A percentile compares a stretch with the other conserved stretches of the same genome.
These are phyloP conservation scores for Chrysocyon brachyurus DNA, from an alignment of 2,797 vertebrate species.

Conservation along the genomic window DNA sequence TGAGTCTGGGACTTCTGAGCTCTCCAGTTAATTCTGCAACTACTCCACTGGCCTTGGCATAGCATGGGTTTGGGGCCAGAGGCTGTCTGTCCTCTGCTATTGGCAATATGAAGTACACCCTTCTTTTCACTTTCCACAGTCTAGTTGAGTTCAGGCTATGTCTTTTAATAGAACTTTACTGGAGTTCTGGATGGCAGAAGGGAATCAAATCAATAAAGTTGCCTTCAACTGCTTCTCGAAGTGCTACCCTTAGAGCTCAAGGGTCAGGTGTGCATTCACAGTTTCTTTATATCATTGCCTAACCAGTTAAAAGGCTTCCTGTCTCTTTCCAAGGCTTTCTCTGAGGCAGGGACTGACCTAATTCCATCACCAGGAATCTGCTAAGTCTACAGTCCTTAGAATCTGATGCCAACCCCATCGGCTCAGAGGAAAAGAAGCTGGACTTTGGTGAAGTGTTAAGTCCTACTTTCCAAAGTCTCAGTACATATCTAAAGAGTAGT, in stretches of 20 bases:
- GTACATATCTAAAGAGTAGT: constrained; percentile 25
- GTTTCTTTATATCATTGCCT: not conserved
- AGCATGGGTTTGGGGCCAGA: not conserved
- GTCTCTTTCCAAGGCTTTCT: not conserved
- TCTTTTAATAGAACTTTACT: not conserved
- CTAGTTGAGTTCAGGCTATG: not conserved
- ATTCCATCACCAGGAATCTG: not conserved
- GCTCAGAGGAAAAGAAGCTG: not conserved
- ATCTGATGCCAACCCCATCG: not conserved
- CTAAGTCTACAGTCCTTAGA: not conserved
- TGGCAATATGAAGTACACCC: not conserved
- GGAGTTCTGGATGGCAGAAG: not conserved
- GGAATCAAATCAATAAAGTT: not conserved
- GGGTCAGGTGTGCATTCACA: not conserved
- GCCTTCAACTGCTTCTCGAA: not conserved
- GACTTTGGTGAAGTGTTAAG: not conserved
- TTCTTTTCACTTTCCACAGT: not conserved
- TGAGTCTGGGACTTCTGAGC: not conserved
- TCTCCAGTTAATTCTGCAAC: not conserved
- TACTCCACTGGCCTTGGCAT: not conserved
- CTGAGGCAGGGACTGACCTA: not conserved
- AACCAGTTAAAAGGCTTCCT: not conserved
- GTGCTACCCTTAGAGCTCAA: not conserved
- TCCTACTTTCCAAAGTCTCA: constrained; percentile 4
- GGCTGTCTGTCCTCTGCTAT: not conserved